Evolutionary conservation across 2,797 vertebrate genomes (phyloP), one percentile per base, ranked within the genome.

Genomic region (Enteromius afrohamiltoni): DNA sequence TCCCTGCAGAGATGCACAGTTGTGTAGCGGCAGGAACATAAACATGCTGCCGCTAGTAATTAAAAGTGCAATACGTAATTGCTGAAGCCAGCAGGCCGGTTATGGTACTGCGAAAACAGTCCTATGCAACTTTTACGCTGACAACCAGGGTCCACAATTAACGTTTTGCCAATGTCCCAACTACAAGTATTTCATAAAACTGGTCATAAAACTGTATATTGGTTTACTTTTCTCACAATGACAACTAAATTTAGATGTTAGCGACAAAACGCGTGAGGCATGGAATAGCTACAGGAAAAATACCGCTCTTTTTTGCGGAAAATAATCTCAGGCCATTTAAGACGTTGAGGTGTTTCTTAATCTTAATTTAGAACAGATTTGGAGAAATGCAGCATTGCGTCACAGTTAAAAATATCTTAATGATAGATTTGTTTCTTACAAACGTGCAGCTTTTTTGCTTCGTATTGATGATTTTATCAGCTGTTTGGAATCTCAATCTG

Each of bases 1-100:
- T 68, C 73, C 64, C 82, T 60, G 55, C 60, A 77, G 84, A 81
- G 45, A 78, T 64, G 23, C 71, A 77, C 79, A 69, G 80, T 85
- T 77, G 75, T 49, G 75, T 77, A 62, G 75, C 53, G 75, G 67
- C 75, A 47, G 26, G 65, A 83, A 83, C 82, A 37, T 68, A 68
- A 42, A 77, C 31, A 65, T 26, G 26, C 65, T 45, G 65, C 65
- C 49, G 53, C 53, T 29, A 40, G 82, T 34, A 70, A 69, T 83
- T 78, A 49, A 83, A 83, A 83, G 82, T 78, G 82, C 75, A 34
- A 47, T 77, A 60, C 26, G 9, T 58, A 55, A 83, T 55, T 29
- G 73, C 81, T 77, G 81, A 83, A 83, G 73, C 82, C 73, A 76
- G 71, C 71, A 69, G 74, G 65, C 51, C 49, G 49, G 62, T 65